A percentile compares a stretch with the other conserved stretches of the same genome.
phyloP scores from a whole-genome alignment of 2,888 invertebrate species.

The Nomada fabriciana region DNA sequence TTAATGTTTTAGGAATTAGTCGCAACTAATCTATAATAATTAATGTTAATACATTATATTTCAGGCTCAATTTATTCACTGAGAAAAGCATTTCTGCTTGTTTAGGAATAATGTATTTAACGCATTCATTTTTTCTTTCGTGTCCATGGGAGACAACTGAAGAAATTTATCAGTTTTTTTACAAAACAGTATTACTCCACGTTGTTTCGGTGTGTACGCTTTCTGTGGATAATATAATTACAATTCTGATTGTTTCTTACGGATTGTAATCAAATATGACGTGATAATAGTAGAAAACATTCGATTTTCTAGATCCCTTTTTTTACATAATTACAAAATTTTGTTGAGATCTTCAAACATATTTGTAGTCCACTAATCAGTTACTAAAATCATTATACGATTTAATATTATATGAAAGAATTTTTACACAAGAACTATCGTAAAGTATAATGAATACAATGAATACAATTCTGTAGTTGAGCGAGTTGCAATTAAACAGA shows the following conservation, averaged over 20 bases:
- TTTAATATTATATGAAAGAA: too few relatives aligned
- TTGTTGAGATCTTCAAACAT: too few relatives aligned
- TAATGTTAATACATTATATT: slow-evolving; percentile 45
- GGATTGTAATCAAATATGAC: too few relatives aligned
- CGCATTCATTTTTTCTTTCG: slow-evolving; percentile 75
- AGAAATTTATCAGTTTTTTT: slow-evolving; percentile 75
- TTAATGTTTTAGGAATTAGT: not conserved
- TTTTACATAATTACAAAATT: too few relatives aligned
- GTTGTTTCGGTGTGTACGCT: slow-evolving; percentile 72
- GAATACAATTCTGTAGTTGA: too few relatives aligned
- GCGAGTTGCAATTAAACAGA: too few relatives aligned
- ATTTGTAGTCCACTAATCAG: too few relatives aligned
- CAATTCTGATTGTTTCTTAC: not conserved
- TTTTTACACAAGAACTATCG: too few relatives aligned
- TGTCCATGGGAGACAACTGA: slow-evolving; percentile 70
- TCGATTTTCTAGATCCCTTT: too few relatives aligned
- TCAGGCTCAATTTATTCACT: slow-evolving; percentile 71
- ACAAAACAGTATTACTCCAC: slow-evolving; percentile 72
- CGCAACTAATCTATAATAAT: not conserved
- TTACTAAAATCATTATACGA: too few relatives aligned
- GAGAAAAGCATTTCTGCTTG: slow-evolving; percentile 74
- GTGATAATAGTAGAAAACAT: too few relatives aligned
- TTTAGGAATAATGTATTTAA: slow-evolving; percentile 75
- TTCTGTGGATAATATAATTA: slow-evolving; percentile 1
- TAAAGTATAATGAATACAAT: too few relatives aligned